Conservation (phyloP, 2,888 invertebrate species). For the Suillia variegata region DNA sequence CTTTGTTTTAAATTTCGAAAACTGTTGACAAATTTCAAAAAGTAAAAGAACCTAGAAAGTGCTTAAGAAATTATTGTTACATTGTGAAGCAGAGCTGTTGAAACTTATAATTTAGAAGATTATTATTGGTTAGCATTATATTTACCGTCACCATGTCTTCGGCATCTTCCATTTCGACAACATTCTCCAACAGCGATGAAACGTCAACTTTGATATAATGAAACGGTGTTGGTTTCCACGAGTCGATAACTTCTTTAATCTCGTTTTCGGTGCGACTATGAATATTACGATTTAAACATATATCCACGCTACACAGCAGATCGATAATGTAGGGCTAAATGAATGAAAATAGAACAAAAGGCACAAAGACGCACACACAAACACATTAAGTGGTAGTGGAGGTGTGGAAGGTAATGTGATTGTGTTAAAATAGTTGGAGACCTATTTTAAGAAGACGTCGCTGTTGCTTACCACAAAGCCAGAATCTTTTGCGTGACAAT, state of each 20-base stretch:
- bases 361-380: background rate
- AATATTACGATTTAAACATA: slow-evolving; percentile 82
- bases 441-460: background rate
- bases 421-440: background rate
- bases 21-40: no score
- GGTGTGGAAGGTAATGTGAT: slow-evolving; percentile 5
- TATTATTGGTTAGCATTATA: no score
- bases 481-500: slow-evolving; percentile 76
- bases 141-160: slow-evolving; percentile 62
- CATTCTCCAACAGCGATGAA: slow-evolving; percentile 81
- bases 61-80: no score
- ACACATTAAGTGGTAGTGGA: no score
- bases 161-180: slow-evolving; percentile 84
- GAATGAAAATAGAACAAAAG: slow-evolving; percentile 10
- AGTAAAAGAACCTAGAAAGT: no score
- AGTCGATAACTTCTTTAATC: slow-evolving; percentile 72
- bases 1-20: no score
- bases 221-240: slow-evolving; percentile 80
- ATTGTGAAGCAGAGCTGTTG: no score
- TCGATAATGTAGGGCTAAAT: slow-evolving; percentile 87
- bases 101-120: no score
- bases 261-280: slow-evolving; percentile 81
- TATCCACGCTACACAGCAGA: slow-evolving; percentile 78
- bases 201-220: slow-evolving; percentile 83
- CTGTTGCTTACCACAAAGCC: slow-evolving; percentile 54